phyloP scores from a whole-genome alignment of 2,113 vertebrate genomes.

The Pituophis catenifer region DNA sequence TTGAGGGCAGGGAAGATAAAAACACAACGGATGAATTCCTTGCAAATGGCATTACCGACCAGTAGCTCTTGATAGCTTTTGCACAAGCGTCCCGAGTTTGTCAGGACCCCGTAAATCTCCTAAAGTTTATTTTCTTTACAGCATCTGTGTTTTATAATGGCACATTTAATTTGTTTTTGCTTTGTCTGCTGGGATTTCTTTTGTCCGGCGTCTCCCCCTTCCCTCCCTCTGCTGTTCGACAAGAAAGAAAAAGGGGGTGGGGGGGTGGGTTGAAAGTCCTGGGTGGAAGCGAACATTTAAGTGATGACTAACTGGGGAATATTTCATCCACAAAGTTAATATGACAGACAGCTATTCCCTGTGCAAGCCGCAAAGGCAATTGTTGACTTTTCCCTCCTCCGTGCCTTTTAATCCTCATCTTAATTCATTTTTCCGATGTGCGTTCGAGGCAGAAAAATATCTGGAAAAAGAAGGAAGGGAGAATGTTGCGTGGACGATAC shows the following conservation, averaged over 20 bases:
- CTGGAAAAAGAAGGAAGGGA: conserved; percentile 65
- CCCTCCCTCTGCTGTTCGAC: conserved; percentile 44
- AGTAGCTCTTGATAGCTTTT: conserved; percentile 86
- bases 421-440: conserved; percentile 68
- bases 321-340: conserved; percentile 60
- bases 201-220: conserved; percentile 78
- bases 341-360: conserved; percentile 60
- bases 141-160: conserved; percentile 98
- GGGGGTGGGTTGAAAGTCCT: neutral
- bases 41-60: conserved; percentile 71
- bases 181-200: conserved; percentile 87
- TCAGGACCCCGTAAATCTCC: conserved; percentile 88
- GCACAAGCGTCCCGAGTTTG: conserved; percentile 84
- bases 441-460: conserved; percentile 56
- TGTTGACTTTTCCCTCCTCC: conserved; percentile 65
- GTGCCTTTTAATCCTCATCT: conserved; percentile 61
- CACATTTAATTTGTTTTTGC: conserved; percentile 96
- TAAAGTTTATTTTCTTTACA: conserved; percentile 94
- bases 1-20: conserved; percentile 30
- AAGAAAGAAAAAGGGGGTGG: neutral
- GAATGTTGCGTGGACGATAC: conserved; percentile 38
- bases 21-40: conserved; percentile 40
- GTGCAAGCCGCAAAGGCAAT: conserved; percentile 66
- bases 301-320: conserved; percentile 83
- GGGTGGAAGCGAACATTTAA: conserved; percentile 84